phyloP scores from a whole-genome alignment of 2,113 vertebrate species.

The Tringa solitaria region DNA sequence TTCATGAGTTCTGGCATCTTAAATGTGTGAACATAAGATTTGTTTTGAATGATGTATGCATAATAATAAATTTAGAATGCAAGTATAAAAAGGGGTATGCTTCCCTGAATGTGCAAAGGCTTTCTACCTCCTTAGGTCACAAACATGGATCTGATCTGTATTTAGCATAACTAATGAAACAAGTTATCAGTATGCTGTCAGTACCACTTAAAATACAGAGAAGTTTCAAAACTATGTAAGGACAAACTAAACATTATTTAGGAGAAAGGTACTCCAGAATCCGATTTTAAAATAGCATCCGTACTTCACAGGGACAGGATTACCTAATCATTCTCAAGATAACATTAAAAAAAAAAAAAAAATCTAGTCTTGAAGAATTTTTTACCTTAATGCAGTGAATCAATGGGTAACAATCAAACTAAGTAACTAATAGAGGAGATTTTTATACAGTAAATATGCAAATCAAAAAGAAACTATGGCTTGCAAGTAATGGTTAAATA shows the following conservation, averaged over 20 bases:
- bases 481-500: not conserved
- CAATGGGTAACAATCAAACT: not conserved
- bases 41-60: not conserved
- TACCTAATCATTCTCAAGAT: not conserved
- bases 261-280: not conserved
- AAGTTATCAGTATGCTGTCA: not conserved
- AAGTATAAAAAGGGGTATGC: fast-evolving
- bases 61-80: not conserved
- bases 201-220: not conserved
- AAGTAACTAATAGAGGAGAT: not conserved
- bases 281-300: not conserved
- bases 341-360: not conserved
- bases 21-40: fast-evolving
- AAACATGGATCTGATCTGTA: not conserved
- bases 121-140: not conserved
- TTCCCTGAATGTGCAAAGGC: not conserved
- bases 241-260: not conserved
- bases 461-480: not conserved
- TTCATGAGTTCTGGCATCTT: not conserved
- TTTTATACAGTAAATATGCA: not conserved
- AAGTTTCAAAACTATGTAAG: not conserved
- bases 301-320: not conserved
- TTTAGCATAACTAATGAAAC: not conserved
- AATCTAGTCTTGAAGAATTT: not conserved
- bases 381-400: not conserved